These are phyloP conservation scores for Drosophila nikananu DNA, from an alignment of 1,140 invertebrate species.

Conservation along the genomic window DNA sequence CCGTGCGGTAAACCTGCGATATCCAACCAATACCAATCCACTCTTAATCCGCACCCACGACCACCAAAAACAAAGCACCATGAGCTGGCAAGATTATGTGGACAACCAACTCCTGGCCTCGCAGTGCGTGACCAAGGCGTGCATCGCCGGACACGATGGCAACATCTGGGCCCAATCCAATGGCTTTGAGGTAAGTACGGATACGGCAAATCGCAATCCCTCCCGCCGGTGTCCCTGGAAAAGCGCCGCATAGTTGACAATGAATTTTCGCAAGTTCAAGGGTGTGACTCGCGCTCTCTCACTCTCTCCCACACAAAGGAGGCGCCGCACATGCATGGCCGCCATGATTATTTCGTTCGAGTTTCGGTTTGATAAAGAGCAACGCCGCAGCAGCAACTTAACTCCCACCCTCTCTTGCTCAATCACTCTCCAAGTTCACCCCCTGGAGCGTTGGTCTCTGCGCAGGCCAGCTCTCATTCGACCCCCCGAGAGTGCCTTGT, in stretches of 20 bases:
- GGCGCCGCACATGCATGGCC: slow-evolving; percentile 44
- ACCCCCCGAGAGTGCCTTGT: not conserved
- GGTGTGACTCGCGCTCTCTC: slow-evolving; percentile 74
- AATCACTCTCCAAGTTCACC: slow-evolving; percentile 31
- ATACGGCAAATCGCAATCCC: slow-evolving; percentile 11
- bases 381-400: slow-evolving; percentile 15
- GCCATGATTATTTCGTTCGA: slow-evolving; percentile 61
- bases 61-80: slow-evolving; percentile 84
- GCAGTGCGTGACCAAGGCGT: slow-evolving; percentile 96
- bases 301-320: slow-evolving; percentile 41
- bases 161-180: slow-evolving; percentile 97
- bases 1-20: slow-evolving; percentile 60
- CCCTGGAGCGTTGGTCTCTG: slow-evolving; percentile 27
- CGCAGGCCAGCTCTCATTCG: slow-evolving; percentile 18
- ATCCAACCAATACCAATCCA: slow-evolving; percentile 48
- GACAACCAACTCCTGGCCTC: slow-evolving; percentile 98
- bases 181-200: slow-evolving; percentile 93
- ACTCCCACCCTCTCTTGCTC: slow-evolving; percentile 37
- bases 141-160: slow-evolving; percentile 97
- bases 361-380: slow-evolving; percentile 69
- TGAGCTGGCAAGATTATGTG: slow-evolving; percentile 99
- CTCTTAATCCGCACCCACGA: slow-evolving; percentile 54
- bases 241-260: slow-evolving; percentile 42
- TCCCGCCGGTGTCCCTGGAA: slow-evolving; percentile 7
- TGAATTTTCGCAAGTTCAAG: slow-evolving; percentile 82